Evolutionary conservation across 2,797 vertebrate genomes (phyloP).

Genomic region (Acanthopagrus latus): DNA sequence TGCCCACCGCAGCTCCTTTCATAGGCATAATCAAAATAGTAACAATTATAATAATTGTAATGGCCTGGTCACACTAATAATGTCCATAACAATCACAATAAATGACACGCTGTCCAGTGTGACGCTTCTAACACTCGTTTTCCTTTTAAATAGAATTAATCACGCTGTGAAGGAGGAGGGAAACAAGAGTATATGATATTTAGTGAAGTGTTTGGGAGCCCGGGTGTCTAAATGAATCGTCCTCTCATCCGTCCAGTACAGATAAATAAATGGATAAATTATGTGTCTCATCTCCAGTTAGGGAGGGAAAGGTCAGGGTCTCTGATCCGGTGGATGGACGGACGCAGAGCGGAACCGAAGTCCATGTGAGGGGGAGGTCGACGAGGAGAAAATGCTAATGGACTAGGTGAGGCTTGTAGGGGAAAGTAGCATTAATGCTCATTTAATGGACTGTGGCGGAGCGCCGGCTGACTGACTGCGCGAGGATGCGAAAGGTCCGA

Average conservation of each 20-base stretch:
- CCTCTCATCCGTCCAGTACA: conserved; percentile 24
- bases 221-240: not conserved
- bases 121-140: conserved; percentile 40
- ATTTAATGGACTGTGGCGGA: conserved; percentile 73
- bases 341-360: conserved; percentile 31
- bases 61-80: conserved; percentile 55
- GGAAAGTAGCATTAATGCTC: conserved; percentile 60
- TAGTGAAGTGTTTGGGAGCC: conserved; percentile 21
- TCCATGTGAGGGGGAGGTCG: conserved; percentile 3
- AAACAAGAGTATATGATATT: conserved; percentile 13
- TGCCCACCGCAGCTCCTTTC: conserved; percentile 4
- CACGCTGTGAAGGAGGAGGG: conserved; percentile 11
- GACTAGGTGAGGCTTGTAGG: conserved; percentile 47
- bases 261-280: conserved; percentile 47
- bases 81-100: conserved; percentile 56
- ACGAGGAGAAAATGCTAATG: conserved; percentile 43
- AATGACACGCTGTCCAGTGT: conserved; percentile 49
- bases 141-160: conserved; percentile 63
- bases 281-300: conserved; percentile 27
- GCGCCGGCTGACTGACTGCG: conserved; percentile 15
- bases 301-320: conserved; percentile 31
- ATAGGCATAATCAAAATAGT: conserved; percentile 50
- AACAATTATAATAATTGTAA: conserved; percentile 54
- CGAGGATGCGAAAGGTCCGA: conserved; percentile 27
- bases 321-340: conserved; percentile 32